Percentiles rank a stretch among this genome's conserved stretches.
These are phyloP conservation scores for Myotis vivesi DNA, from an alignment of 2,797 vertebrate species.

Conservation along the genomic window DNA sequence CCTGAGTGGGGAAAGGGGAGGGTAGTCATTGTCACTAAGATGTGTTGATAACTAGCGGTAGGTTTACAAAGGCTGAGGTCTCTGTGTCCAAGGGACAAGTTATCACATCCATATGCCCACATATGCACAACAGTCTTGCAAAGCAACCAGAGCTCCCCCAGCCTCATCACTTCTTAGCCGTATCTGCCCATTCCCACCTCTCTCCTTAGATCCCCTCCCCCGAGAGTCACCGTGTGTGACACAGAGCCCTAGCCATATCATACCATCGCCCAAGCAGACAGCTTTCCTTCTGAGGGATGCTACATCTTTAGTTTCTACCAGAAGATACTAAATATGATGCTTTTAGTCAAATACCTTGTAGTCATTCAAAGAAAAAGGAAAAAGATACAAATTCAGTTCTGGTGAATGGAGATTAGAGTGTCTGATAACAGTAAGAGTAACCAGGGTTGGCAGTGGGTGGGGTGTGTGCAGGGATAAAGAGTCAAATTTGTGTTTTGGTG, in stretches of 20 bases:
- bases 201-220: rapidly evolving
- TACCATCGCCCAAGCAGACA: not conserved
- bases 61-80: not conserved
- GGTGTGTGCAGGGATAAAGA: rapidly evolving
- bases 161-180: not conserved
- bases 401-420: not conserved
- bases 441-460: not conserved
- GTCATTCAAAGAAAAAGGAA: not conserved
- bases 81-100: not conserved
- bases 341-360: not conserved
- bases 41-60: not conserved
- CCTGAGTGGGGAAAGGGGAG: not conserved
- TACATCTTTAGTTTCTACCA: not conserved
- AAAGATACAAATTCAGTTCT: not conserved
- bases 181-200: not conserved
- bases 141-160: not conserved
- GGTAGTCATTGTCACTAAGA: not conserved
- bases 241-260: not conserved
- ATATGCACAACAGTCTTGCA: not conserved
- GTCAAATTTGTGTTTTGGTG: not conserved
- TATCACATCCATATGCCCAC: rapidly evolving
- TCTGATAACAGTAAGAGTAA: not conserved
- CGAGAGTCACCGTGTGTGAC: no score
- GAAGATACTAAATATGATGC: not conserved
- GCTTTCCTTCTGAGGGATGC: not conserved